phyloP scores from a whole-genome alignment of 2,113 vertebrate genomes.

The Mionectes macconnelli region DNA sequence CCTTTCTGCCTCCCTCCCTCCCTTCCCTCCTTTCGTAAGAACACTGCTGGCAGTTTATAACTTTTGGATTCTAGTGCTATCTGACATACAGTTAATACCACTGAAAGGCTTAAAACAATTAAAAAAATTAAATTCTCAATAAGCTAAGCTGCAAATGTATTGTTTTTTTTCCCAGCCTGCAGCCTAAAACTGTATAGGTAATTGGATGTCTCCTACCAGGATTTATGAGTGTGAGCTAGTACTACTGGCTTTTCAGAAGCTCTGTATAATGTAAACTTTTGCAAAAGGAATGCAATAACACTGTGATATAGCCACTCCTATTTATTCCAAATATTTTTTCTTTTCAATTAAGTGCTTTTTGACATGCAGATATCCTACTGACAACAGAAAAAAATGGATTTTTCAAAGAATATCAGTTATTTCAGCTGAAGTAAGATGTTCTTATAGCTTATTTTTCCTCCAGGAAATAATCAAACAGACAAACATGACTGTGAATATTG shows the following conservation, averaged over 20 bases:
- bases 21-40: neutral
- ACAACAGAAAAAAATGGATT: neutral
- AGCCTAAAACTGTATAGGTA: neutral
- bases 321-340: neutral
- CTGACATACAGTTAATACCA: neutral
- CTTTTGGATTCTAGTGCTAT: neutral
- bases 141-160: neutral
- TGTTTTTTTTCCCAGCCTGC: neutral
- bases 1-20: rapidly evolving
- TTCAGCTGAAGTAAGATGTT: neutral
- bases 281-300: neutral
- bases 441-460: neutral
- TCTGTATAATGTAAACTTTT: neutral
- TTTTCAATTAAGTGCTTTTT: neutral
- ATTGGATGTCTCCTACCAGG: neutral
- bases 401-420: neutral
- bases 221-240: neutral
- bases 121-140: neutral
- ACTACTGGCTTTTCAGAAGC: neutral
- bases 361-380: neutral
- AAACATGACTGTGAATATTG: neutral
- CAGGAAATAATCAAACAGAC: neutral
- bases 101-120: neutral
- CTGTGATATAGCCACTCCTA: neutral
- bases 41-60: neutral